Conservation (phyloP, 1,140 invertebrate genomes). For the Carposina sasakii region DNA sequence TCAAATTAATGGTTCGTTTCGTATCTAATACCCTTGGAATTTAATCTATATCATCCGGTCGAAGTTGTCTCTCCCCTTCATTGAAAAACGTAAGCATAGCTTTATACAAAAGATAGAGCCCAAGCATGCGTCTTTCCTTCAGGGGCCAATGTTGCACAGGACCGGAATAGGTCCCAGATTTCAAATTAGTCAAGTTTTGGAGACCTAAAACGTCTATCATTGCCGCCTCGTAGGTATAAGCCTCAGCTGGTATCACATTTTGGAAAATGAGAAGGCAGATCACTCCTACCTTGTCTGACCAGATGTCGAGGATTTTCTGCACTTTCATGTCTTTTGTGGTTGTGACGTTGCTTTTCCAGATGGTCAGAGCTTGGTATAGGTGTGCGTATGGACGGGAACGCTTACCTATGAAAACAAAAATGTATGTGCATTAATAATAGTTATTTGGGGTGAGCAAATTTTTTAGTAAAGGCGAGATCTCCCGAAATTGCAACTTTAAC, state of each 20-base stretch:
- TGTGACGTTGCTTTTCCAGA: slow-evolving; percentile 69
- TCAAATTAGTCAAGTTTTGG: slow-evolving; percentile 85
- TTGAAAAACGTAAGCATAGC: slow-evolving; percentile 88
- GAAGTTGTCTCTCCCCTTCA: slow-evolving; percentile 88
- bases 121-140: slow-evolving; percentile 81
- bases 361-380: slow-evolving; percentile 87
- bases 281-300: slow-evolving; percentile 87
- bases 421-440: slow-evolving; percentile 30
- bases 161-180: slow-evolving; percentile 89
- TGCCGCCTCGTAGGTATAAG: slow-evolving; percentile 92
- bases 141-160: slow-evolving; percentile 80
- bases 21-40: too few species aligned
- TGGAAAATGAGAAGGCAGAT: slow-evolving; percentile 94
- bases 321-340: slow-evolving; percentile 78
- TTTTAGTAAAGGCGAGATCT: too few species aligned
- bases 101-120: slow-evolving; percentile 87
- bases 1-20: too few species aligned
- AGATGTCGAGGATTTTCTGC: slow-evolving; percentile 88
- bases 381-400: slow-evolving; percentile 89
- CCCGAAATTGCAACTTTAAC: too few species aligned
- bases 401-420: slow-evolving; percentile 76
- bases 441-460: too few species aligned
- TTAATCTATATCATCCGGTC: slow-evolving; percentile 77
- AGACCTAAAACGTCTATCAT: slow-evolving; percentile 93
- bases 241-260: slow-evolving; percentile 92